phyloP scores from a whole-genome alignment of 2,888 invertebrate genomes.

The Tyria jacobaeae region DNA sequence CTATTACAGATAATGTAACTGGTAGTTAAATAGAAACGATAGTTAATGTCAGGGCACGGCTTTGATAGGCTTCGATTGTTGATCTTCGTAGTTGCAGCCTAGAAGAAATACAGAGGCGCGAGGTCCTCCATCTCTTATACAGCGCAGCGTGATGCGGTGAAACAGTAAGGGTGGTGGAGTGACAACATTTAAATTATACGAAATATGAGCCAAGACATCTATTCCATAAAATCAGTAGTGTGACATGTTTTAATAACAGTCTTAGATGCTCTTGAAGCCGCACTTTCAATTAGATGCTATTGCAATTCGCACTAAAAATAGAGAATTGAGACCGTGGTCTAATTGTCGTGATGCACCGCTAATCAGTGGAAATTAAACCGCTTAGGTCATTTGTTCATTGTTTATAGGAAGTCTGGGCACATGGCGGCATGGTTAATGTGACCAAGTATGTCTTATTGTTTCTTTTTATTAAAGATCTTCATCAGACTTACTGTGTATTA shows the following conservation, averaged over 20 bases:
- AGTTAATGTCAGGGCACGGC: too few species aligned
- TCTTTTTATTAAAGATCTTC: background rate
- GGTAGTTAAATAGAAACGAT: too few species aligned
- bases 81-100: too few species aligned
- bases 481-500: background rate
- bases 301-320: constrained; percentile 52
- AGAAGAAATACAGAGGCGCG: too few species aligned
- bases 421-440: constrained; percentile 26
- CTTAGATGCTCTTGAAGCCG: constrained; percentile 28
- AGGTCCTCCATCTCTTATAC: too few species aligned
- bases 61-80: too few species aligned
- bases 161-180: too few species aligned
- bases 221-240: constrained; percentile 29
- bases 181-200: too few species aligned
- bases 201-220: background rate
- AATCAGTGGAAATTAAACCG: constrained; percentile 53
- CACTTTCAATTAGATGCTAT: constrained; percentile 41
- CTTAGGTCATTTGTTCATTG: constrained; percentile 43
- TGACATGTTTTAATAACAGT: constrained; percentile 39
- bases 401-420: constrained; percentile 45
- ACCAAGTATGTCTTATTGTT: constrained; percentile 7
- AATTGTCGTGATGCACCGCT: constrained; percentile 50
- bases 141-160: too few species aligned
- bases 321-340: constrained; percentile 37
- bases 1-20: too few species aligned